Conservation (phyloP, 2,113 vertebrate species). For the Egretta garzetta region DNA sequence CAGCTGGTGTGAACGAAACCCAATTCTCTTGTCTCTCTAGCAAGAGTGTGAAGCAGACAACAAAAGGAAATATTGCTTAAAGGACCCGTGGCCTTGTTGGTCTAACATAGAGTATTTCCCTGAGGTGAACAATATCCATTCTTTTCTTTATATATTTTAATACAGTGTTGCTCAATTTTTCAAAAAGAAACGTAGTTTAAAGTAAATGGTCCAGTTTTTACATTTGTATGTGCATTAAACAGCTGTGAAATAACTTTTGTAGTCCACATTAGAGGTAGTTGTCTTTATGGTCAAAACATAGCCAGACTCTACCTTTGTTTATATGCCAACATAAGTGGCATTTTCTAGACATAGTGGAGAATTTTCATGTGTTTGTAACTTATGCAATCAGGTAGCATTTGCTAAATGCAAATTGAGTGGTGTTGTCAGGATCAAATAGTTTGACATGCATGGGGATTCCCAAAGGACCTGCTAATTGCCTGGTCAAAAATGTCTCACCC, state of each 20-base stretch:
- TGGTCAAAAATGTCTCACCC: background rate
- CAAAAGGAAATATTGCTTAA: background rate
- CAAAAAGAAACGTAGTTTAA: background rate
- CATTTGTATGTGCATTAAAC: background rate
- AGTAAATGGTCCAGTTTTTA: background rate
- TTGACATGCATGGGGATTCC: background rate
- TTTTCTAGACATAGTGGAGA: background rate
- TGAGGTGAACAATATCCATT: background rate
- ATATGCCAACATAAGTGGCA: background rate
- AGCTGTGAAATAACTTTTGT: background rate
- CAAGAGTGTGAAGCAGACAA: background rate
- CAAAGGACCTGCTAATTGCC: background rate
- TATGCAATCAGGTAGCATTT: background rate
- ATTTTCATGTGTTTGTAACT: background rate
- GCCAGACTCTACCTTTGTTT: background rate
- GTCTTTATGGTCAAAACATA: background rate
- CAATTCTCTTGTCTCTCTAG: background rate
- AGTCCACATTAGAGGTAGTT: background rate
- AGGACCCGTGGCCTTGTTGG: background rate
- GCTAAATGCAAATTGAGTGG: background rate
- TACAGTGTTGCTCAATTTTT: background rate
- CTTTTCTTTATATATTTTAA: background rate
- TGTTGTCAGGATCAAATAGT: fast-evolving
- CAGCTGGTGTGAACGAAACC: background rate
- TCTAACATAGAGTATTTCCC: background rate